phyloP scores from a whole-genome alignment of 2,113 vertebrate species.

The Plectropomus leopardus region DNA sequence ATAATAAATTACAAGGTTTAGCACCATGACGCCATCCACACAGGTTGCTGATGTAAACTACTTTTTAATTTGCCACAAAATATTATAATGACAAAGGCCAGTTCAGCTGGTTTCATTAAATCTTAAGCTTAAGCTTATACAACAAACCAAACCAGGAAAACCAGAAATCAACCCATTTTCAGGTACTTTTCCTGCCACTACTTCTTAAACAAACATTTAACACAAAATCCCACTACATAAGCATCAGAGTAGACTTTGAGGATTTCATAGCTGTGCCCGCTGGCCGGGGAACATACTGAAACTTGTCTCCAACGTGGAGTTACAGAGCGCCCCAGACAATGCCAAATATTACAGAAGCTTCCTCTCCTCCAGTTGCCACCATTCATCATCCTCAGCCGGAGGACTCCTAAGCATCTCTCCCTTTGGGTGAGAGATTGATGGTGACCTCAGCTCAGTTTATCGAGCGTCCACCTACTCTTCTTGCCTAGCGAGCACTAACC shows the following conservation, averaged over 20 bases:
- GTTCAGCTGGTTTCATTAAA: too few relatives aligned
- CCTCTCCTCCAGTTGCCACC: conserved; percentile 40
- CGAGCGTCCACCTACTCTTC: conserved; percentile 54
- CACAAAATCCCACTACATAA: background rate
- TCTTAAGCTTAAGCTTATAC: too few relatives aligned
- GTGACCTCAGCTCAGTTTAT: conserved; percentile 72
- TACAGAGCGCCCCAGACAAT: conserved; percentile 41
- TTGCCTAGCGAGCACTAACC: conserved; percentile 46
- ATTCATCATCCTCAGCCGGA: conserved; percentile 70
- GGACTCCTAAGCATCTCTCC: conserved; percentile 50
- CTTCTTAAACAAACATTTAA: conserved; percentile 6
- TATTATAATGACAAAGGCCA: too few relatives aligned
- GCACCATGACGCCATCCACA: too few relatives aligned
- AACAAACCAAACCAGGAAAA: too few relatives aligned
- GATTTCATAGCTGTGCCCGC: background rate
- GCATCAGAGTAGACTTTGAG: background rate
- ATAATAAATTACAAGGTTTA: too few relatives aligned
- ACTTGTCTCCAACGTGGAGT: conserved; percentile 37
- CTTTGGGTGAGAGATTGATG: conserved; percentile 72
- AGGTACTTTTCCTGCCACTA: background rate
- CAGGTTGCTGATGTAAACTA: too few relatives aligned
- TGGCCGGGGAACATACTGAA: conserved; percentile 37
- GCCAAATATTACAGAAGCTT: conserved; percentile 64
- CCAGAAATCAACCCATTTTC: too few relatives aligned
- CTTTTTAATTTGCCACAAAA: too few relatives aligned